A percentile compares a stretch with the other conserved stretches of the same genome.
Conservation (phyloP, 2,888 invertebrate genomes). For the Conomelus anceps region DNA sequence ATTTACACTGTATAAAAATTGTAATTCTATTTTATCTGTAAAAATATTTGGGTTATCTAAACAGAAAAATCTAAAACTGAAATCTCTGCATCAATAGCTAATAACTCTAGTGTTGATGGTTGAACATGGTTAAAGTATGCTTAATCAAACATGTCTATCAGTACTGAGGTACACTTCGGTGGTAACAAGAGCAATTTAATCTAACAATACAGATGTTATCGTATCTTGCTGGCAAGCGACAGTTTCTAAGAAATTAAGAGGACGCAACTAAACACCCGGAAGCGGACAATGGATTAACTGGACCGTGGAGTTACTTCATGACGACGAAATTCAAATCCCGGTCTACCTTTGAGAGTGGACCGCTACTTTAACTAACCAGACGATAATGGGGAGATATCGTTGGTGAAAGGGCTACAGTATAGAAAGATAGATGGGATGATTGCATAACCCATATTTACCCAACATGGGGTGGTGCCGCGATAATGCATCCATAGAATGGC, state of each 20-base stretch:
- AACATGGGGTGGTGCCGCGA: background rate
- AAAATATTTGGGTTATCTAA: too few species aligned
- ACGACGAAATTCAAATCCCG: background rate
- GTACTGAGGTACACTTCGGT: background rate
- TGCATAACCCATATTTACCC: constrained; percentile 6
- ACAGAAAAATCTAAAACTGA: too few species aligned
- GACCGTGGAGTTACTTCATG: background rate
- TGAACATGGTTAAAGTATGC: background rate
- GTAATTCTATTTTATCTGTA: too few species aligned
- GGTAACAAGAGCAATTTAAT: background rate
- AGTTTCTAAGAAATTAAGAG: background rate
- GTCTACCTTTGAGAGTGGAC: background rate
- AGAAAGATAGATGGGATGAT: background rate
- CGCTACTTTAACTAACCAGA: background rate
- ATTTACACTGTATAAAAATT: too few species aligned
- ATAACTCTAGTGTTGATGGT: too few species aligned
- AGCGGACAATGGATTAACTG: background rate
- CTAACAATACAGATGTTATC: background rate
- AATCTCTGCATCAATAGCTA: too few species aligned
- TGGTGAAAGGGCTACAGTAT: background rate
- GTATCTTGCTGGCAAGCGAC: background rate
- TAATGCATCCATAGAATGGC: background rate
- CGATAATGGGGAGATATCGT: background rate
- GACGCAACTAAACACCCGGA: background rate
- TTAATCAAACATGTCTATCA: background rate